Evolutionary conservation across 2,888 invertebrate genomes (phyloP).

Genomic region (Oligia strigilis): DNA sequence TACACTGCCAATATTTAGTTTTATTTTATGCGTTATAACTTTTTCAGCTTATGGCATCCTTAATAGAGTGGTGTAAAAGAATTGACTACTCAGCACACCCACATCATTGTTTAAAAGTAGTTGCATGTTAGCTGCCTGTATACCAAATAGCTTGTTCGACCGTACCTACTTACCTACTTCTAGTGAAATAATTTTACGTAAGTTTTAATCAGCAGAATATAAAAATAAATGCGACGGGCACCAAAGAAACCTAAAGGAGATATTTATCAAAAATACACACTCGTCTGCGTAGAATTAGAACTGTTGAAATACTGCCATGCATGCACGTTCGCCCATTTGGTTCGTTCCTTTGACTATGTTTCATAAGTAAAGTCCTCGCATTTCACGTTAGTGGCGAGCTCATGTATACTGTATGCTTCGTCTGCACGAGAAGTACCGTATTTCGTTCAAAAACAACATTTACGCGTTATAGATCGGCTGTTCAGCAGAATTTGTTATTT

Average conservation of each 20-base stretch:
- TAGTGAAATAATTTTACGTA: slow-evolving; percentile 3
- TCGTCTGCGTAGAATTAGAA: slow-evolving; percentile 24
- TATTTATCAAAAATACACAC: slow-evolving; percentile 22
- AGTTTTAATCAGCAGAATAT: slow-evolving; percentile 16
- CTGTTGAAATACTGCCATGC: slow-evolving; percentile 27
- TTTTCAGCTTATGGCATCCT: no score
- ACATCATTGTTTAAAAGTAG: no score
- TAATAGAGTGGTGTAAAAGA: no score
- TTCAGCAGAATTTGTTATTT: slow-evolving; percentile 47
- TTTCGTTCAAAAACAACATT: slow-evolving; percentile 41
- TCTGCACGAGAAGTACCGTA: slow-evolving; percentile 6
- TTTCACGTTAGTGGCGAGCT: slow-evolving; percentile 31
- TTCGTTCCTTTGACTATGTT: slow-evolving; percentile 27
- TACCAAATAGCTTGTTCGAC: no score
- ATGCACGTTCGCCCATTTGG: slow-evolving; percentile 33
- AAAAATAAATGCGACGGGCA: not conserved
- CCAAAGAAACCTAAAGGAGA: slow-evolving; percentile 18
- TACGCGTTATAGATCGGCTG: slow-evolving; percentile 25
- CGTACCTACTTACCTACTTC: not conserved
- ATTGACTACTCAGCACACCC: no score
- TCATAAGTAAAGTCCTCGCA: slow-evolving; percentile 44
- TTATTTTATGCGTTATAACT: no score
- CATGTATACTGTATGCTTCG: slow-evolving; percentile 27
- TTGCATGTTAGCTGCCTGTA: no score
- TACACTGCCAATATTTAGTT: no score